Evolutionary conservation across 2,113 vertebrate genomes (phyloP).

Genomic region (Muntiacus reevesi): DNA sequence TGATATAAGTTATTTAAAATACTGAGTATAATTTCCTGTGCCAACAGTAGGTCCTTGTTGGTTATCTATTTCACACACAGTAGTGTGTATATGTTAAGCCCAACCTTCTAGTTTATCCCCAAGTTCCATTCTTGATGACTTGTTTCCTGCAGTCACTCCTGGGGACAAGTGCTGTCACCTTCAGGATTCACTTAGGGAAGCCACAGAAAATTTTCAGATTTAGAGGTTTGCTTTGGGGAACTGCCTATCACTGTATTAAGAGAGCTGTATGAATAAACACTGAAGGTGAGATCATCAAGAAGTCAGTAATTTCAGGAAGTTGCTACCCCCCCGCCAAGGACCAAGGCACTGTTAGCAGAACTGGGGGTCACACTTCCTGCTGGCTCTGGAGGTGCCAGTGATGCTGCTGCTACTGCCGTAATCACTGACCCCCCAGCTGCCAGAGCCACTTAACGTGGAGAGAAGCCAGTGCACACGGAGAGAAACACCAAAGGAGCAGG

Average conservation of each 20-base stretch:
- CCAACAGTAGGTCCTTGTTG: not conserved
- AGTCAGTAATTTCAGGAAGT: not conserved
- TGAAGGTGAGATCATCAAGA: not conserved
- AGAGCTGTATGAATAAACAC: not conserved
- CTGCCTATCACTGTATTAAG: not conserved
- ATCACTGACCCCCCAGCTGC: not conserved
- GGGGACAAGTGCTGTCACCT: not conserved
- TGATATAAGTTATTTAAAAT: not conserved
- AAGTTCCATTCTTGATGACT: not conserved
- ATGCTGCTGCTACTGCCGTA: not conserved
- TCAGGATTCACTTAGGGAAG: not conserved
- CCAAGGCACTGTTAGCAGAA: not conserved
- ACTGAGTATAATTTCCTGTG: not conserved
- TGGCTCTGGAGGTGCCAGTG: not conserved
- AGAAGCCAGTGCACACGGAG: too few species aligned
- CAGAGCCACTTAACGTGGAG: not conserved
- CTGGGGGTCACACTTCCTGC: not conserved
- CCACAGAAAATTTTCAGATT: not conserved
- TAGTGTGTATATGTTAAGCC: not conserved
- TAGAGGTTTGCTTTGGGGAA: not conserved
- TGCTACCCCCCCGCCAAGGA: accelerated
- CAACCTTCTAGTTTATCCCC: not conserved
- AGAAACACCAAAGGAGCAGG: not conserved
- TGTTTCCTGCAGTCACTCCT: not conserved
- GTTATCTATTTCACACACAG: not conserved